These are phyloP conservation scores for Megastigmus dorsalis DNA, from an alignment of 2,888 invertebrate species.

Conservation along the genomic window DNA sequence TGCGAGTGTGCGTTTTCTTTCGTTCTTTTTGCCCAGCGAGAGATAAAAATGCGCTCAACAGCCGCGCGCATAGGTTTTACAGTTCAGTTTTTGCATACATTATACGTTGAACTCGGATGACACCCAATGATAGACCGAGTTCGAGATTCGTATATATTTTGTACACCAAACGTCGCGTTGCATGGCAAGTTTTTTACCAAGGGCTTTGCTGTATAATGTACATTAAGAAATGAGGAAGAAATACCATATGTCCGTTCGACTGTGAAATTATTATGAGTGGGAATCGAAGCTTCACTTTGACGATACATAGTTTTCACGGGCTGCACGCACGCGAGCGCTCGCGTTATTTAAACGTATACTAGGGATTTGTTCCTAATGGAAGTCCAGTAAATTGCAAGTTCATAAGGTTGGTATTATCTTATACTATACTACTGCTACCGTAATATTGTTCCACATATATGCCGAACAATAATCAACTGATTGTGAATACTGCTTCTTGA, in stretches of 20 bases:
- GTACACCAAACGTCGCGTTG: no score
- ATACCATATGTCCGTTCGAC: conserved; percentile 1
- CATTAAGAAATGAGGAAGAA: no score
- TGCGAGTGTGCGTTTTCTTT: not conserved
- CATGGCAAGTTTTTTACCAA: no score
- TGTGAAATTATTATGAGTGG: conserved; percentile 34
- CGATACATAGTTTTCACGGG: conserved; percentile 18
- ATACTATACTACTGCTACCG: no score
- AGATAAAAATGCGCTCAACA: no score
- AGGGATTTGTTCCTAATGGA: not conserved
- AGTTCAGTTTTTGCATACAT: no score
- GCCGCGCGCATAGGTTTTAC: not conserved
- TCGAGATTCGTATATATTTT: no score
- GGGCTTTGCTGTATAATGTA: no score
- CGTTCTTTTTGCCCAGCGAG: no score
- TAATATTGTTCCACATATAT: not conserved
- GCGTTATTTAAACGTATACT: not conserved
- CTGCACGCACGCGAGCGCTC: not conserved
- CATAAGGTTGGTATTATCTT: no score
- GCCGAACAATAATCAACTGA: not conserved
- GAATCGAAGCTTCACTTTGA: conserved; percentile 22
- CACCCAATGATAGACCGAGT: conserved; percentile 22
- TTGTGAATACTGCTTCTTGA: not conserved
- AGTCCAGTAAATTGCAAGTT: no score
- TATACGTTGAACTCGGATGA: conserved; percentile 7